Percentiles rank a stretch among this genome's conserved stretches.
phyloP scores from a whole-genome alignment of 2,797 vertebrate genomes.

The Oophaga sylvatica region DNA sequence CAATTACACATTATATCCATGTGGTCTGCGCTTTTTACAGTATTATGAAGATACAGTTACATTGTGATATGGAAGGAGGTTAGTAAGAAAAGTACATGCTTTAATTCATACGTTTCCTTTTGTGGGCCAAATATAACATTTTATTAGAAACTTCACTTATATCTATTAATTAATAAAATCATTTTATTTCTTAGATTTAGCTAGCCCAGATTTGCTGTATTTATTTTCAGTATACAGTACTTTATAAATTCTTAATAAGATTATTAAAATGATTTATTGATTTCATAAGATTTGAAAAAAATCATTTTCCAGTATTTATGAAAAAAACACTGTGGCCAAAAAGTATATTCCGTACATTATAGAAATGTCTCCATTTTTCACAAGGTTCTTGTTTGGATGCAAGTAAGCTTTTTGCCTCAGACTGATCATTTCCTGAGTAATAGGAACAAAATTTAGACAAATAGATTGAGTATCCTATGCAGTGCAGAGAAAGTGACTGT shows the following conservation, averaged over 20 bases:
- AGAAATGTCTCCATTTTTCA: background rate
- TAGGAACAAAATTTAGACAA: background rate
- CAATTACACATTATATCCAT: too few species aligned
- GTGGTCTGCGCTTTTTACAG: too few species aligned
- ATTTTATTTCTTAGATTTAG: background rate
- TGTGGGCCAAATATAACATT: too few species aligned
- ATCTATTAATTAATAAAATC: background rate
- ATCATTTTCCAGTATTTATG: background rate
- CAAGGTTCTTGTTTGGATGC: background rate
- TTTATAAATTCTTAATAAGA: background rate
- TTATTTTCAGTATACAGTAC: background rate
- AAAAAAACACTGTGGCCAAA: background rate
- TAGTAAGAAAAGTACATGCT: too few species aligned
- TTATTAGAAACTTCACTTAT: background rate
- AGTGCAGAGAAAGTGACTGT: too few species aligned
- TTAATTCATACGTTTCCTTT: too few species aligned
- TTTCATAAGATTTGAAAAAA: background rate
- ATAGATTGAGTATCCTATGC: background rate
- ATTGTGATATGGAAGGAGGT: too few species aligned
- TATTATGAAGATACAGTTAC: too few species aligned
- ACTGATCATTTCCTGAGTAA: background rate
- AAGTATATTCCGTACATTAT: background rate
- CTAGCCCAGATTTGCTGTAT: background rate
- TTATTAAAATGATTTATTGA: conserved; percentile 15
- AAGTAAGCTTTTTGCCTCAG: background rate